A percentile compares a stretch with the other conserved stretches of the same genome.
Evolutionary conservation across 2,113 vertebrate genomes (phyloP).

Genomic region (Hoplias malabaricus): DNA sequence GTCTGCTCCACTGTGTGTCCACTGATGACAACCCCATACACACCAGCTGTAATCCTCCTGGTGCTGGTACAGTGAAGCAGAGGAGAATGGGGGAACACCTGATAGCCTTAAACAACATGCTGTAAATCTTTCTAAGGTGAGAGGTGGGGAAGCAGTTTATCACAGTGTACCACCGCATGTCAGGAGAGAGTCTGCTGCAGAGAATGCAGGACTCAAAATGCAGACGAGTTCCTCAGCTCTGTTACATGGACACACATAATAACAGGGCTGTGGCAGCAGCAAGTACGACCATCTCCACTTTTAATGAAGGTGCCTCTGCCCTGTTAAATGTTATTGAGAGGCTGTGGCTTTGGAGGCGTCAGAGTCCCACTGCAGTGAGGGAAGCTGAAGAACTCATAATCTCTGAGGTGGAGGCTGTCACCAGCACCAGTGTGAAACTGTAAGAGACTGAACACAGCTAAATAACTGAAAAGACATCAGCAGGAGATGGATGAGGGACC

Average conservation of each 20-base stretch:
- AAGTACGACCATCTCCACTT: constrained; percentile 8
- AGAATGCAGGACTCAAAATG: constrained; percentile 15
- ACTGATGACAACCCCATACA: no score
- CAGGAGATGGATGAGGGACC: neutral
- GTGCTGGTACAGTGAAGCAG: no score
- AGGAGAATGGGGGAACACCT: no score
- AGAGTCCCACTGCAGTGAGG: neutral
- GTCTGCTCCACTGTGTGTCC: no score
- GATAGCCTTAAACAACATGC: no score
- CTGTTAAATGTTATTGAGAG: neutral
- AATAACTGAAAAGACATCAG: neutral
- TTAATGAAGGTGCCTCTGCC: constrained; percentile 24
- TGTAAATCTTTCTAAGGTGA: no score
- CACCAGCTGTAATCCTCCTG: no score
- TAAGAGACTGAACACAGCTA: neutral
- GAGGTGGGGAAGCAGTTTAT: no score
- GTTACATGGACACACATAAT: constrained; percentile 10
- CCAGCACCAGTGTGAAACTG: neutral
- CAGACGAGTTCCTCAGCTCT: constrained; percentile 13
- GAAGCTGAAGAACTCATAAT: neutral
- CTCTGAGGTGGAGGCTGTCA: neutral
- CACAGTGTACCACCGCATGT: constrained; percentile 22
- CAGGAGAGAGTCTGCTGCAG: constrained; percentile 10
- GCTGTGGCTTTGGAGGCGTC: constrained; percentile 17
- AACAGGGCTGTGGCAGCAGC: neutral